phyloP scores from a whole-genome alignment of 2,888 invertebrate species.

The Tortrix viridana region DNA sequence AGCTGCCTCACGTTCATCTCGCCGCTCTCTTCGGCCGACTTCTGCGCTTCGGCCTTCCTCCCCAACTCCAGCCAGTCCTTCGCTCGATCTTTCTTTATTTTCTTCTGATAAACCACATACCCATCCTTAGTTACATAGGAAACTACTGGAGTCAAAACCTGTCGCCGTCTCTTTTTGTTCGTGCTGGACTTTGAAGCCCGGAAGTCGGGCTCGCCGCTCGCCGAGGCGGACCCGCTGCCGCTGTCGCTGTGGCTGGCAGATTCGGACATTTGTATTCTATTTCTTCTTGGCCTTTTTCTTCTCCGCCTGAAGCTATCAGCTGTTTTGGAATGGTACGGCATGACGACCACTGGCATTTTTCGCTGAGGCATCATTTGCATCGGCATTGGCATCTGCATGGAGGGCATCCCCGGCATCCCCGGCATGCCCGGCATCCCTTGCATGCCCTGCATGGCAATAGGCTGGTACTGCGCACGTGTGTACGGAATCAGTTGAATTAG shows the following conservation, averaged over 20 bases:
- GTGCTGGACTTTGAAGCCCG: slow-evolving; percentile 16
- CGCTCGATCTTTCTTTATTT: slow-evolving; percentile 67
- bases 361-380: slow-evolving; percentile 45
- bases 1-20: slow-evolving; percentile 43
- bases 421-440: slow-evolving; percentile 43
- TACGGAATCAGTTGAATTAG: slow-evolving; percentile 5
- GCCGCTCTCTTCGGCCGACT: slow-evolving; percentile 41
- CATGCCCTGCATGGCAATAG: slow-evolving; percentile 31
- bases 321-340: slow-evolving; percentile 64
- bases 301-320: slow-evolving; percentile 45
- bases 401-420: slow-evolving; percentile 26
- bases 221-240: slow-evolving; percentile 22
- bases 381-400: slow-evolving; percentile 29
- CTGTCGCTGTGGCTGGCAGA: slow-evolving; percentile 39
- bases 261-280: slow-evolving; percentile 44
- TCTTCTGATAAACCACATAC: slow-evolving; percentile 72
- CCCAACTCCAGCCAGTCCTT: slow-evolving; percentile 66
- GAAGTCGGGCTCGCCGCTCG: slow-evolving; percentile 38
- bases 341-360: slow-evolving; percentile 56
- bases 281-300: slow-evolving; percentile 45
- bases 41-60: slow-evolving; percentile 37
- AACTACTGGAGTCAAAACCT: slow-evolving; percentile 71
- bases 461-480: not conserved
- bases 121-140: slow-evolving; percentile 74
- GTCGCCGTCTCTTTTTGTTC: slow-evolving; percentile 45